Conservation (phyloP, 2,113 vertebrate species). For the Malurus cyaneus region DNA sequence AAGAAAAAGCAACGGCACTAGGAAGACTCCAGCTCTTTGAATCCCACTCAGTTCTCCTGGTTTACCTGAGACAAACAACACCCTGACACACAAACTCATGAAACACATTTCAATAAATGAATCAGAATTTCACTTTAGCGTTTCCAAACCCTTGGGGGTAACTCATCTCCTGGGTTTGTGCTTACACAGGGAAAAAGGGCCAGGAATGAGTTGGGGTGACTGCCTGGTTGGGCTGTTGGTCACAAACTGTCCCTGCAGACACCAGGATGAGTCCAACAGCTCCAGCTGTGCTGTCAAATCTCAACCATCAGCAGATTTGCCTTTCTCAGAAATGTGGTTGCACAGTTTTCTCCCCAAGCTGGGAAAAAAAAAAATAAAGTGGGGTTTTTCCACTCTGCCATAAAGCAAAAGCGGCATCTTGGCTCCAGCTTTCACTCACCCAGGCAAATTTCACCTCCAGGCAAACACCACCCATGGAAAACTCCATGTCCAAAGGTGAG, state of each 20-base stretch:
- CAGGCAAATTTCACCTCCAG: conserved; percentile 21
- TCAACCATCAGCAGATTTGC: conserved; percentile 8
- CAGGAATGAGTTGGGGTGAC: neutral
- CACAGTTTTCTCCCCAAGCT: neutral
- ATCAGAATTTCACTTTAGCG: neutral
- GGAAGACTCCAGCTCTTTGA: neutral
- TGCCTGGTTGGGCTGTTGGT: neutral
- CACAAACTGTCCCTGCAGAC: neutral
- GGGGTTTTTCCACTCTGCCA: neutral
- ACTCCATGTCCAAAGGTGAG: conserved; percentile 30
- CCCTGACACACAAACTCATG: neutral
- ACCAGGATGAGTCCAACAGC: neutral
- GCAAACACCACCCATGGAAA: conserved; percentile 35
- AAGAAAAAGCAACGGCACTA: neutral
- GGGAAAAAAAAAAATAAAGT: neutral
- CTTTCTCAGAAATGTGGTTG: neutral
- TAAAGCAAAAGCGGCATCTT: neutral
- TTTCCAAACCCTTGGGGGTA: neutral
- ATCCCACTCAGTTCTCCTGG: neutral
- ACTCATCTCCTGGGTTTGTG: neutral
- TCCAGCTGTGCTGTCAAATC: neutral
- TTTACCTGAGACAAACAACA: neutral
- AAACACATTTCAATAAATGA: neutral
- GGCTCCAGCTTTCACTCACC: neutral
- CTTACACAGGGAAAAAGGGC: neutral